Conservation (phyloP, 2,888 invertebrate genomes). For the Teinopalpus imperialis region DNA sequence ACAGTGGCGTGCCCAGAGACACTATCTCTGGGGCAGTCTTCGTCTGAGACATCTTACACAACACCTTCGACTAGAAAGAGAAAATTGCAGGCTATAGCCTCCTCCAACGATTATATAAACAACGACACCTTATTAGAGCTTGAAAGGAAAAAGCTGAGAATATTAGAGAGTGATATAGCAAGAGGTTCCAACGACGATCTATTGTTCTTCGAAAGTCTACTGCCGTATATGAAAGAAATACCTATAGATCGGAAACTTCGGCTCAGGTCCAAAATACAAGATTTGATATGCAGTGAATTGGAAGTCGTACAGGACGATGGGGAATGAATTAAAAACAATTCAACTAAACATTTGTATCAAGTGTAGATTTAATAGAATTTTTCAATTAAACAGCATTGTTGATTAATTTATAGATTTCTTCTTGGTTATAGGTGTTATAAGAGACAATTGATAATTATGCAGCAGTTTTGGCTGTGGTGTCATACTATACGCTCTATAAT, state of each 20-base stretch:
- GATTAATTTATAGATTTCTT: too few relatives aligned
- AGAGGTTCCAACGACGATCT: conserved; percentile 34
- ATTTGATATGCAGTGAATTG: conserved; percentile 36
- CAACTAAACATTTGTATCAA: background rate
- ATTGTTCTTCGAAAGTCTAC: conserved; percentile 38
- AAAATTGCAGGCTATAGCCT: conserved; percentile 27
- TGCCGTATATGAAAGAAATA: conserved; percentile 36
- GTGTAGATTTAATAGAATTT: too few relatives aligned
- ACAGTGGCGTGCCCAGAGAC: conserved; percentile 24
- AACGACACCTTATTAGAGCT: conserved; percentile 30
- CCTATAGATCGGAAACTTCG: conserved; percentile 35
- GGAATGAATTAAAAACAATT: background rate
- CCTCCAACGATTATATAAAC: conserved; percentile 15
- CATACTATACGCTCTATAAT: too few relatives aligned
- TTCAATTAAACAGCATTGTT: too few relatives aligned
- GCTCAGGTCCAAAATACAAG: conserved; percentile 37
- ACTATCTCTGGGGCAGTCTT: conserved; percentile 21
- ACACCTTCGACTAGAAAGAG: conserved; percentile 23
- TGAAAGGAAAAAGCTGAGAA: conserved; percentile 27
- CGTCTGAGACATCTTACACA: conserved; percentile 26
- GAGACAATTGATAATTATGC: too few relatives aligned
- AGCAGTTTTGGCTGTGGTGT: too few relatives aligned
- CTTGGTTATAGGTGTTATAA: too few relatives aligned
- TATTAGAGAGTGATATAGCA: conserved; percentile 30
- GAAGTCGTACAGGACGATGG: conserved; percentile 30